Evolutionary conservation across 2,888 invertebrate genomes (phyloP).

Genomic region (Euplagia quadripunctaria): DNA sequence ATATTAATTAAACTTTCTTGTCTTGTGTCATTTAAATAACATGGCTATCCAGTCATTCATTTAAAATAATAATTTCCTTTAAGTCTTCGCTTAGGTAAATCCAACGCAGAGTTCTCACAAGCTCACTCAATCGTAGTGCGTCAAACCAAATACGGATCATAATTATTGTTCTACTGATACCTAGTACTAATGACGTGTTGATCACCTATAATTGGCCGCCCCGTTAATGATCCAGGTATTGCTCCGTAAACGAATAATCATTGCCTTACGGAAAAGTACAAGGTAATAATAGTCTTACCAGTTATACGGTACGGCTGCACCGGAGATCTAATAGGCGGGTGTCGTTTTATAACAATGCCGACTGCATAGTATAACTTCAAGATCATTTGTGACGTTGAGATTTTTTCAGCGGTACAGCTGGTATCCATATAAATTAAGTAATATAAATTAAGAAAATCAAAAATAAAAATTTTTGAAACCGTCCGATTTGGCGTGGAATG

Average conservation of each 20-base stretch:
- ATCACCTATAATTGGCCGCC: not conserved
- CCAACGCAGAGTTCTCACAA: not conserved
- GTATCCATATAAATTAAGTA: too few relatives aligned
- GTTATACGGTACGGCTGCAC: too few relatives aligned
- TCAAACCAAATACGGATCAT: constrained; percentile 9
- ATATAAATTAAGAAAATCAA: too few relatives aligned
- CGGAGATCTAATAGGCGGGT: too few relatives aligned
- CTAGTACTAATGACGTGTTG: not conserved
- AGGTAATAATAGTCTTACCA: not conserved
- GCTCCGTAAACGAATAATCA: not conserved
- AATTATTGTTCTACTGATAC: not conserved
- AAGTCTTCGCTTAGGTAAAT: not conserved
- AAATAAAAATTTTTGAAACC: too few relatives aligned
- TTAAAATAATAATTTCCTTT: not conserved
- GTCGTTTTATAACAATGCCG: too few relatives aligned
- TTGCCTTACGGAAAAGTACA: not conserved
- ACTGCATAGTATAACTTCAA: too few relatives aligned
- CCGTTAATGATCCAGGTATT: not conserved
- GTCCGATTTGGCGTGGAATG: too few relatives aligned
- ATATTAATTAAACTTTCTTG: too few relatives aligned
- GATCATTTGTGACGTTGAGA: too few relatives aligned
- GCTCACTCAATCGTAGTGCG: constrained; percentile 6
- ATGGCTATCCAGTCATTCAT: not conserved
- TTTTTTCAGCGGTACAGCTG: too few relatives aligned
- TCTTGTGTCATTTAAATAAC: not conserved